Base-by-base conservation (phyloP, 2,113 vertebrate genomes). In the Okapia johnstoni region DNA sequence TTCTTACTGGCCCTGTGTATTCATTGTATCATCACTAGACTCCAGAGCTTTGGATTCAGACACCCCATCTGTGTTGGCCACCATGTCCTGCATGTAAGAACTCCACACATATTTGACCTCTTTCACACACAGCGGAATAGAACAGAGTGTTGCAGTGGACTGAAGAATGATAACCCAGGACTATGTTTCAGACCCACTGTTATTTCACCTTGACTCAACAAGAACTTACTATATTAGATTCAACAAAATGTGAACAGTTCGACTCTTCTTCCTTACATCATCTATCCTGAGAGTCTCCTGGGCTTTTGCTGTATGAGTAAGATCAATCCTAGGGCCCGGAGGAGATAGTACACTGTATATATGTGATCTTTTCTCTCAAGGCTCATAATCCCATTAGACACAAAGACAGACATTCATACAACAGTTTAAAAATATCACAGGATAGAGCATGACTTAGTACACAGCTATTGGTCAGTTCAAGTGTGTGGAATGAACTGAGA, bases 61-160 rank as follows among this genome's bases (percentile, higher is more conserved):
- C 3, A 0, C 11, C 43, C 6, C 4, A 1, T 80, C 77, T 70
- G 40, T 33, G 60, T 26, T 76, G 10, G 60, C 73, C 48, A 43
- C 0, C 4, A 14, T 0, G 9, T n/a, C 70, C 10, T 58, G 25
- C 36, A 26, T 6, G 11, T 2, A 33, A 57, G 84, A 25, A 36
- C 48, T n/a, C 19, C 11, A 57, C 14, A 76, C 11, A 55, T 2
- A 26, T 1, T 36, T 61, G 55, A 73, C 2, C 12, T 50, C 17
- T 54, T 84, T 40, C 15, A 28, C 5, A 8, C 0, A 4, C 0
- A 46, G 23, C 14, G 61, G 52, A 85, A 57, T 0, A 88, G 63
- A 85, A 77, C 2, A 48, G 25, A 10, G 26, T 40, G 17, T 4
- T 25, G 1, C 0, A 21, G 7, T 26, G 9, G 30, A 33, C 28